A percentile compares a stretch with the other conserved stretches of the same genome.
These are phyloP conservation scores for Clistopyga incitator DNA, from an alignment of 2,888 invertebrate species.

Conservation along the genomic window DNA sequence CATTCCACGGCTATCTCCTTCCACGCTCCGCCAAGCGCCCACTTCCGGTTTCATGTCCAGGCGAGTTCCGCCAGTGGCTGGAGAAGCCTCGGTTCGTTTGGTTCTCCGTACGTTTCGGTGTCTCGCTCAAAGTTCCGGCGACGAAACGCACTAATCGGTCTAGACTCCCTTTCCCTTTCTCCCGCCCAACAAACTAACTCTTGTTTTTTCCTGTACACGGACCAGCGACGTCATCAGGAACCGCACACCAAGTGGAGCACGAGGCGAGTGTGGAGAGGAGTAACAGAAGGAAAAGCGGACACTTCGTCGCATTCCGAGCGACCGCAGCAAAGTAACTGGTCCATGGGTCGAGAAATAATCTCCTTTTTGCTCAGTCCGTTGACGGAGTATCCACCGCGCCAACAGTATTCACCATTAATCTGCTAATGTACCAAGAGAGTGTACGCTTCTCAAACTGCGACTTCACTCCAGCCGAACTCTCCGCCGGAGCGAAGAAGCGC, in stretches of 20 bases:
- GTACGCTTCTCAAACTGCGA: conserved; percentile 29
- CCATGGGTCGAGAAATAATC: conserved; percentile 37
- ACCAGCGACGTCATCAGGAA: not conserved
- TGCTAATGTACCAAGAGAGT: conserved; percentile 54
- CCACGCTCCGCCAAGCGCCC: conserved; percentile 60
- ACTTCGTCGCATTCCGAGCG: conserved; percentile 11
- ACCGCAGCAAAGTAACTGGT: not conserved
- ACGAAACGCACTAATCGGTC: conserved; percentile 80
- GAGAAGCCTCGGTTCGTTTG: conserved; percentile 59
- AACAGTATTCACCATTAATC: conserved; percentile 61
- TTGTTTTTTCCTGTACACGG: conserved; percentile 32
- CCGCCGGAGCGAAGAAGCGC: conserved; percentile 1
- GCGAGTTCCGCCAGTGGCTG: conserved; percentile 60
- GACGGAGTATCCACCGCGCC: conserved; percentile 21
- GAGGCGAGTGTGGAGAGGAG: not conserved
- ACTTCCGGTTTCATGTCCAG: conserved; percentile 68
- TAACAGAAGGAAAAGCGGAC: not conserved
- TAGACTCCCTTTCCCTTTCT: conserved; percentile 75
- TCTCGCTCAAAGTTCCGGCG: conserved; percentile 75
- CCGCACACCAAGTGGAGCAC: not conserved
- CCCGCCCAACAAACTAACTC: conserved; percentile 26
- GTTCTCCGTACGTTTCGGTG: conserved; percentile 38
- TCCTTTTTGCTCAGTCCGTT: conserved; percentile 33
- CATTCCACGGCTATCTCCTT: conserved; percentile 60
- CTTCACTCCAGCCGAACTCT: conserved; percentile 43